Conservation (phyloP, 2,888 invertebrate genomes). For the Maniola hyperantus region DNA sequence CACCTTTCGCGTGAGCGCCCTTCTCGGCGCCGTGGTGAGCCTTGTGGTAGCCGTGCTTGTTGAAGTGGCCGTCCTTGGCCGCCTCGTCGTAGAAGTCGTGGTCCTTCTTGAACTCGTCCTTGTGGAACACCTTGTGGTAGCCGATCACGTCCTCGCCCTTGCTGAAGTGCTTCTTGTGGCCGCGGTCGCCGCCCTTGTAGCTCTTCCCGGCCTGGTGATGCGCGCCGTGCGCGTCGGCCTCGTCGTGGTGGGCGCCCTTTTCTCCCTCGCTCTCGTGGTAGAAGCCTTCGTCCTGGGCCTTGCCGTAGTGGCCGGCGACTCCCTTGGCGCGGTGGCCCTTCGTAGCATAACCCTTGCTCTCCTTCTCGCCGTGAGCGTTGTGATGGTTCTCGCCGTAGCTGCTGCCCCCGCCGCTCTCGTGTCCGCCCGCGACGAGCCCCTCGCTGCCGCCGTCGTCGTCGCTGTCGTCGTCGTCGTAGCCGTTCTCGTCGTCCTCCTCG, state of each 20-base stretch:
- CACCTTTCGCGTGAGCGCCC: slow-evolving; percentile 83
- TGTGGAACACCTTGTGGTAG: slow-evolving; percentile 88
- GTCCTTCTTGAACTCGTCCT: slow-evolving; percentile 90
- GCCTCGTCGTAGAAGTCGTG: slow-evolving; percentile 89
- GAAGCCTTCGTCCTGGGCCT: slow-evolving; percentile 78
- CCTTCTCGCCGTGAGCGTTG: slow-evolving; percentile 80
- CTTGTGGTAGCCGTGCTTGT: slow-evolving; percentile 83
- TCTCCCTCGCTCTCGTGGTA: slow-evolving; percentile 79
- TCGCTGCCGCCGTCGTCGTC: slow-evolving; percentile 54
- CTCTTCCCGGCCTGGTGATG: slow-evolving; percentile 78
- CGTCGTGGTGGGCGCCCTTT: slow-evolving; percentile 79
- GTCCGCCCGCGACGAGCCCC: slow-evolving; percentile 48
- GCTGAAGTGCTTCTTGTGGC: slow-evolving; percentile 83
- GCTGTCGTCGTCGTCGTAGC: slow-evolving; percentile 50
- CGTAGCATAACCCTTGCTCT: slow-evolving; percentile 79
- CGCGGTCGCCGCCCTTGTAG: slow-evolving; percentile 82
- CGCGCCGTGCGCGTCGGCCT: slow-evolving; percentile 79
- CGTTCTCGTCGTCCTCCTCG: slow-evolving; percentile 60
- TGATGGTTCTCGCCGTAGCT: slow-evolving; percentile 75
- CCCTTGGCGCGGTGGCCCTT: slow-evolving; percentile 81
- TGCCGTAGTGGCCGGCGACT: slow-evolving; percentile 79
- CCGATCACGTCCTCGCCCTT: slow-evolving; percentile 88
- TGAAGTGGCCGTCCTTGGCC: slow-evolving; percentile 85
- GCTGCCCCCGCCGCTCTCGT: slow-evolving; percentile 72
- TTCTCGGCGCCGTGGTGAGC: slow-evolving; percentile 79